Base-by-base conservation (phyloP, 64 coral and sea anemone genomes). In the Pachyseris speciosa region DNA sequence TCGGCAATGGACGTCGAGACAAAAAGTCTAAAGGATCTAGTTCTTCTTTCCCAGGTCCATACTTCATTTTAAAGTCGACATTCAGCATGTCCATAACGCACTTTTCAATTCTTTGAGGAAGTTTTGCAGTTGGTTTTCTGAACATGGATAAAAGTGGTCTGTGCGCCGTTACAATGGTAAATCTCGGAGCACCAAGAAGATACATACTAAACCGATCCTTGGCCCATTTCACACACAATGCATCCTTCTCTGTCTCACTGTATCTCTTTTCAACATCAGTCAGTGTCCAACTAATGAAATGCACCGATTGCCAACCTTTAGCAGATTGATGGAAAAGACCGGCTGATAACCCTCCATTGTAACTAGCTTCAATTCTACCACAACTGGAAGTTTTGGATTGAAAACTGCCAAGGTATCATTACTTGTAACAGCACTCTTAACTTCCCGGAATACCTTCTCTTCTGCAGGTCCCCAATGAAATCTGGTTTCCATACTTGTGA, bases 51-150 rank as follows among this genome's bases (percentile, higher is more conserved):
- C 64, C 76, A 28, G 88, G 88, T 27, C 68, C 87, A 52, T 90
- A 90, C 36, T 90, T 90, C 87, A 90, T 67, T 90, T 90, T 38
- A 80, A 80, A 90, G 30, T 90, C 74, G 0, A 87, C 86, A 76
- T 89, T 73, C 45, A 66, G 73, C 87, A 79, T 79, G 26, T 79
- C 61, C 87, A 79, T 78, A 11, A 65, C 59, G 55, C 53, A 79
- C 12, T 72, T 58, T 22, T 59, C 44, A 16, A 87, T 87, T 10
- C 45, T 28, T 40, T 42, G 84, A 8, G 86, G 67, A 71, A 60
- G 45, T 47, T 63, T 88, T 63, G 68, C 50, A 3, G 48, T 60
- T 42, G 49, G 16, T 50, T 86, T 70, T 36, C 32, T 70, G 30
- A 70, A 70, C 64, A 69, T 47, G 6, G 83, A 26, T 1, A 86